Evolutionary conservation across 2,888 invertebrate genomes (phyloP), one percentile per base, ranked within the genome.

Genomic region (Ophion ellenae): DNA sequence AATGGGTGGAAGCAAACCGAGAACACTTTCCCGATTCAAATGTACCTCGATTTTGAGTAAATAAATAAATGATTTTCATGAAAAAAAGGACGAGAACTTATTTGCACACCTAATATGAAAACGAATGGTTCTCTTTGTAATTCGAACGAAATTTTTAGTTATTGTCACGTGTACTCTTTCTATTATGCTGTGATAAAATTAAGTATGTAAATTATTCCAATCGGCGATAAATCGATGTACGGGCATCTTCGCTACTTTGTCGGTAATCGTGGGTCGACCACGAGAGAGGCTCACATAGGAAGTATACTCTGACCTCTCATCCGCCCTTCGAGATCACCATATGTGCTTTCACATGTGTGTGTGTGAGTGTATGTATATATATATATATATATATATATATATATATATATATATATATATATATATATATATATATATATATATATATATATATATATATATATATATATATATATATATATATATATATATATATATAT

Each of bases 241-340:
- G 28, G 40, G 24, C n/a, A 70, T 74, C 70, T 63, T 11, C 20
- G 36, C 14, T 14, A 74, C 40, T 53, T 73, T 67, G 24, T 17
- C 47, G 59, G 57, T 77, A 77, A 81, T 81, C 67, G 40, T 66
- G 63, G 24, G 28, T 57, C 66, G 45, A 66, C 36, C 20, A 17
- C 63, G 81, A 67, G 63, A 73, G 74, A 53, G 53, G 53, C 78
- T 88, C 87, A 91, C 91, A 91, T 93, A 93, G 93, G 93, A 93
- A 93, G 93, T 93, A 70, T 80, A 92, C 92, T 90, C 90, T 93
- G 93, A 93, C 93, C 93, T 91, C 90, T 92, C 93, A 92, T 93
- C 93, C 92, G 93, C 90, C 90, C 90, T 88, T 86, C 87, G 87
- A 87, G 79, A 89, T 89, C 89, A 90, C 90, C 91, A 90, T 90